Conservation (phyloP, 2,113 vertebrate species). For the Cochlearius cochlearius region DNA sequence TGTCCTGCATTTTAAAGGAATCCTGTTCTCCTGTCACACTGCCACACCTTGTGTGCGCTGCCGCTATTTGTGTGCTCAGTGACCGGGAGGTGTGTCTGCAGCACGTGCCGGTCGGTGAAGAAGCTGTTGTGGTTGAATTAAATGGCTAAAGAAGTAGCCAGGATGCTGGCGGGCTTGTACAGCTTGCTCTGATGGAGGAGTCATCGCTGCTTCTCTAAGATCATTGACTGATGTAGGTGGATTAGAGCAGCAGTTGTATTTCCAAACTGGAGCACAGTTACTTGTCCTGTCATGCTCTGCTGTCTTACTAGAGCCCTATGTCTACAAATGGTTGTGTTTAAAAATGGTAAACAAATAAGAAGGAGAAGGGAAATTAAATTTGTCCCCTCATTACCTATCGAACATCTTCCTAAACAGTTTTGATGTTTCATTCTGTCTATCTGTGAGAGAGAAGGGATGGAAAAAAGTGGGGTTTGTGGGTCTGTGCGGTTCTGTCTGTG, state of each 20-base stretch:
- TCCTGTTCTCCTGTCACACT: not conserved
- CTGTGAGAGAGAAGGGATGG: not conserved
- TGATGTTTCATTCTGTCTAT: not conserved
- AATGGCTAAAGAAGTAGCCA: not conserved
- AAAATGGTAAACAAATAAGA: not conserved
- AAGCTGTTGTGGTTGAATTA: fast-evolving
- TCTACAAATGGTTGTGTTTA: not conserved
- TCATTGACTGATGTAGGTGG: not conserved
- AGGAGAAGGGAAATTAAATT: not conserved
- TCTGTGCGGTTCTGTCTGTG: not conserved
- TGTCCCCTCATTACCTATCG: not conserved
- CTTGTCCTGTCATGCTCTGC: not conserved
- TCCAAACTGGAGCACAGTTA: not conserved
- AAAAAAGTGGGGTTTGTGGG: not conserved
- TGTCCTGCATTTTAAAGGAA: not conserved
- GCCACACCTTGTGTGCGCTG: fast-evolving
- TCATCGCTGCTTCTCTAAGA: not conserved
- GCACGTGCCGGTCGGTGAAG: fast-evolving
- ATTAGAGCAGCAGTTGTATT: not conserved
- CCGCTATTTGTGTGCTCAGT: fast-evolving
- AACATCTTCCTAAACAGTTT: not conserved
- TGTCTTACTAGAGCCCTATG: not conserved
- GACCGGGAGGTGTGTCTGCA: not conserved
- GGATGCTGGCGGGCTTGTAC: not conserved
- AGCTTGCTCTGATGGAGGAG: not conserved